phyloP scores from a whole-genome alignment of 2,888 invertebrate genomes.

The Hydrotaea diabolus region DNA sequence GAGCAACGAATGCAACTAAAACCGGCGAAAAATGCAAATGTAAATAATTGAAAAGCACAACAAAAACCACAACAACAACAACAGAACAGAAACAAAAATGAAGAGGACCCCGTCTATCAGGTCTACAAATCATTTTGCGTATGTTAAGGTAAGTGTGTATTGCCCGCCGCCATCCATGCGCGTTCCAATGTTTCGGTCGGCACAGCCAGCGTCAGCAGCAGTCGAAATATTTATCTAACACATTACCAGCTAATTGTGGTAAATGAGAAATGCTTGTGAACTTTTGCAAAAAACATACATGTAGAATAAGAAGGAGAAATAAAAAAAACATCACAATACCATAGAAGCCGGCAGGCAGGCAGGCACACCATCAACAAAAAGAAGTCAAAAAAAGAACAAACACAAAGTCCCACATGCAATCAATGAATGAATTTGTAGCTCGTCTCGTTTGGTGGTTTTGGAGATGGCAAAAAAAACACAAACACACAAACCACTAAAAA shows the following conservation, averaged over 20 bases:
- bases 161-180: neutral
- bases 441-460: slow-evolving; percentile 2
- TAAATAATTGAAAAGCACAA: slow-evolving; percentile 41
- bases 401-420: slow-evolving; percentile 65
- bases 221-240: slow-evolving; percentile 65
- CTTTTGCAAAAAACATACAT: slow-evolving; percentile 52
- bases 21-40: slow-evolving; percentile 44
- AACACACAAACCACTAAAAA: neutral
- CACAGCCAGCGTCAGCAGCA: slow-evolving; percentile 43
- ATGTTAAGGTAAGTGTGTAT: neutral
- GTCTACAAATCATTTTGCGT: slow-evolving; percentile 30
- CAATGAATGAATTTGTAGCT: slow-evolving; percentile 54
- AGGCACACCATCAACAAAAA: neutral
- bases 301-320: slow-evolving; percentile 19
- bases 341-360: neutral
- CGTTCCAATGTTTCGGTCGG: neutral
- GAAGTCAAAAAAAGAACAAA: neutral
- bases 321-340: slow-evolving; percentile 33
- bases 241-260: slow-evolving; percentile 68
- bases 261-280: slow-evolving; percentile 66
- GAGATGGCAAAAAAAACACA: slow-evolving; percentile 19
- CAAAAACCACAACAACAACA: slow-evolving; percentile 36
- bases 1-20: neutral
- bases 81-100: neutral
- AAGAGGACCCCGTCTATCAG: slow-evolving; percentile 55